These are phyloP conservation scores for Leuciscus idus DNA, from an alignment of 2,113 vertebrate species.

Conservation along the genomic window DNA sequence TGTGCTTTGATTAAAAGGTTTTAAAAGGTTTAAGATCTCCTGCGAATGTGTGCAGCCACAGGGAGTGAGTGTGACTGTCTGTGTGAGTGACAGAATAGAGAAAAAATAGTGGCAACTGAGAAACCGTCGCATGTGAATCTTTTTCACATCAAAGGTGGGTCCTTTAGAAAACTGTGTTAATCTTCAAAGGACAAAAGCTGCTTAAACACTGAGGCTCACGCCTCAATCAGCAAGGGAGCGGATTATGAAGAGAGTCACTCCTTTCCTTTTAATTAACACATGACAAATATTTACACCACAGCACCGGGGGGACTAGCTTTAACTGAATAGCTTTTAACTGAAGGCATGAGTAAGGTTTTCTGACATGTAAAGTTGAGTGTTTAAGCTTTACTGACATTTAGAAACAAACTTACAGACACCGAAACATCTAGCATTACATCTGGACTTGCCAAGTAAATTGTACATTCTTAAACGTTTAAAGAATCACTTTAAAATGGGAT, in stretches of 20 bases:
- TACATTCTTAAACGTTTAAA: neutral
- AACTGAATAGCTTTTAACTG: neutral
- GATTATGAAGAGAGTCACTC: neutral
- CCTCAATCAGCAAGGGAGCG: neutral
- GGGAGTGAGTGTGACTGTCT: constrained; percentile 3
- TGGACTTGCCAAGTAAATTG: constrained; percentile 6
- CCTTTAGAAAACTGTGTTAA: constrained; percentile 47
- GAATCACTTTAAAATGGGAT: neutral
- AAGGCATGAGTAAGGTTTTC: constrained; percentile 11
- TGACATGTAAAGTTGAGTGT: neutral
- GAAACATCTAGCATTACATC: constrained; percentile 19
- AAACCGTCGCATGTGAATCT: constrained; percentile 26
- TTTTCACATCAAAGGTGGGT: constrained; percentile 38
- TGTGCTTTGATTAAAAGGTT: constrained; percentile 43
- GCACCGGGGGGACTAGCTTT: neutral
- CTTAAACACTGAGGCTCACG: constrained; percentile 23
- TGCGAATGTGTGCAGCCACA: constrained; percentile 22
- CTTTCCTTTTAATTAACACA: constrained; percentile 35
- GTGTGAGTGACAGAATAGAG: constrained; percentile 35
- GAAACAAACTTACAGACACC: neutral
- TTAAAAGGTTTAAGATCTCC: constrained; percentile 31
- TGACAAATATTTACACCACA: constrained; percentile 37
- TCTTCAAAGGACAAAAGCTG: constrained; percentile 49
- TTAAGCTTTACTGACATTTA: constrained; percentile 25
- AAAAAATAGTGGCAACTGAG: constrained; percentile 13